Conservation (phyloP, 1,140 invertebrate species). For the Heliconius nattereri region DNA sequence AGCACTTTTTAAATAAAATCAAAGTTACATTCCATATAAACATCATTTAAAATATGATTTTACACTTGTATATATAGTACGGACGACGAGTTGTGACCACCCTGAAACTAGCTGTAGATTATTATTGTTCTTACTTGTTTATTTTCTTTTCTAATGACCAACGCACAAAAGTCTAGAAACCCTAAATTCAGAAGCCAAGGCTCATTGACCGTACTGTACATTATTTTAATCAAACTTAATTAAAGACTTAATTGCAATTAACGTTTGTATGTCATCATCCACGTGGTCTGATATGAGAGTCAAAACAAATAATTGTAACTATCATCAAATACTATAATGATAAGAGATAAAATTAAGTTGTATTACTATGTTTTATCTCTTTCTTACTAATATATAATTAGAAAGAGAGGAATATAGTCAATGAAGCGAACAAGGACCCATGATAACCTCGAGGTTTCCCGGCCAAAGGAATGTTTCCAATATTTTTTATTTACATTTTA, state of each 20-base stretch:
- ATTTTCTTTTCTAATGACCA: too few species aligned
- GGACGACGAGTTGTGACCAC: too few species aligned
- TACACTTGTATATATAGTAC: too few species aligned
- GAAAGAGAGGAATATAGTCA: not conserved
- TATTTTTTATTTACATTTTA: slow-evolving; percentile 32
- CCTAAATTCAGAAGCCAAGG: too few species aligned
- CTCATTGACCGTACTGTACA: not conserved
- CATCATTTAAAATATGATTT: too few species aligned
- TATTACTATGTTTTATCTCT: not conserved
- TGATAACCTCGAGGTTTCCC: slow-evolving; percentile 56
- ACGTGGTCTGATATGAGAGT: not conserved
- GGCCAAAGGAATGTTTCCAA: slow-evolving; percentile 56
- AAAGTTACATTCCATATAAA: too few species aligned
- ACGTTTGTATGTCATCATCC: not conserved
- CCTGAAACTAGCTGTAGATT: too few species aligned
- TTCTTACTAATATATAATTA: not conserved
- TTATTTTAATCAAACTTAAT: not conserved
- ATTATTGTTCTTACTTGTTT: too few species aligned
- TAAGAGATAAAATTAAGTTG: not conserved
- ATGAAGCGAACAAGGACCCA: slow-evolving; percentile 42
- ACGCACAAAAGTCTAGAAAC: too few species aligned
- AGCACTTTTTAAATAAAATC: too few species aligned
- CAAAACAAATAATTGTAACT: not conserved
- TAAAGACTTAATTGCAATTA: not conserved
- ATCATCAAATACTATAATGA: not conserved